Conservation (phyloP, 2,888 invertebrate genomes). For the Nycteola revayana region DNA sequence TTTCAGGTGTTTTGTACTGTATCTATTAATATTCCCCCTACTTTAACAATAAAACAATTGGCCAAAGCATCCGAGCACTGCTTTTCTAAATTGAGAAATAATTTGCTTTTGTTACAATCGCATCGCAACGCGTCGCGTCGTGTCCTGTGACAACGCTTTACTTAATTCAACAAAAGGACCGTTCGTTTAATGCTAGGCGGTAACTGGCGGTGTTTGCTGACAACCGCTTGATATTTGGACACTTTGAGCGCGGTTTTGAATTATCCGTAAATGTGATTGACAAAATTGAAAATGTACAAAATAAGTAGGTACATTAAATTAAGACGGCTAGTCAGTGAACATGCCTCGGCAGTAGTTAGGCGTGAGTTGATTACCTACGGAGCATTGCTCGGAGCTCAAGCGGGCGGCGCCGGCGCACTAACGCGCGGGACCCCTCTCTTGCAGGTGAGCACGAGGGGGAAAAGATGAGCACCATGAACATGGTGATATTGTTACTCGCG, state of each 20-base stretch:
- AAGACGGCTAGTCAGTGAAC: no score
- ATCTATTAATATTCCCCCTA: conserved; percentile 60
- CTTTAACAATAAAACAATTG: conserved; percentile 45
- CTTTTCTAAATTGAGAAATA: conserved; percentile 53
- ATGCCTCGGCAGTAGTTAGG: no score
- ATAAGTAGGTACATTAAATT: no score
- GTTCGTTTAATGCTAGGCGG: no score
- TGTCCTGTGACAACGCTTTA: not conserved
- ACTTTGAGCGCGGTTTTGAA: no score
- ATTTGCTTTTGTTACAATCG: conserved; percentile 11
- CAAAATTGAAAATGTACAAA: no score
- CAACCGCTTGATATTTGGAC: no score
- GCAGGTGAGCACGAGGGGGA: conserved; percentile 89
- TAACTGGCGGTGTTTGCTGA: no score
- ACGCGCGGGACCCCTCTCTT: conserved; percentile 79
- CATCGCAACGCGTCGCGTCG: conserved; percentile 10
- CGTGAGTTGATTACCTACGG: conserved; percentile 1
- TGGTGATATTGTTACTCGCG: conserved; percentile 96
- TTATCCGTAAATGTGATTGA: no score
- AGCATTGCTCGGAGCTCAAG: conserved; percentile 69
- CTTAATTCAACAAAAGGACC: no score
- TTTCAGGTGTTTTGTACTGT: conserved; percentile 64
- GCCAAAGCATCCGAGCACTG: conserved; percentile 71
- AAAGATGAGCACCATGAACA: conserved; percentile 93
- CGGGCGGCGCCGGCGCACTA: conserved; percentile 77